phyloP scores from a whole-genome alignment of 2,113 vertebrate species.

The Budorcas taxicolor region DNA sequence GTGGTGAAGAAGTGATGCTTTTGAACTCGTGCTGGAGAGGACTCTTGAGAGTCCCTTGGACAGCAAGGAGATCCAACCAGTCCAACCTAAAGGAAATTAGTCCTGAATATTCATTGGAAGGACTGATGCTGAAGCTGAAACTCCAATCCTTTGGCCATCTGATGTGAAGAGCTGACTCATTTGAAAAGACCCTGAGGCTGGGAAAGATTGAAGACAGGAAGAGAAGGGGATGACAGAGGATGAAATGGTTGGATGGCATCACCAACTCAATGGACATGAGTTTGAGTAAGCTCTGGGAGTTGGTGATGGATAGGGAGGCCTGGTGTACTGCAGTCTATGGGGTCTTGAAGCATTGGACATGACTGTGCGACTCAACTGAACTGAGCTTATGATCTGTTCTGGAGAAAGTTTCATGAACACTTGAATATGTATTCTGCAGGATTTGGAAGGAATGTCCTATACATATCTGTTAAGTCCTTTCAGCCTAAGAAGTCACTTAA shows the following conservation, averaged over 20 bases:
- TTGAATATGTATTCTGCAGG: background rate
- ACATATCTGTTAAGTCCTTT: background rate
- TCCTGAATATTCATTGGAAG: background rate
- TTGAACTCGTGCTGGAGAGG: background rate
- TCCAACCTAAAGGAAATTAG: background rate
- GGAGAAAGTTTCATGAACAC: background rate
- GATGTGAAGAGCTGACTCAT: background rate
- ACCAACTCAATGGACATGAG: background rate
- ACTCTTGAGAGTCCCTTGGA: background rate
- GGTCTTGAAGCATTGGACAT: fast-evolving
- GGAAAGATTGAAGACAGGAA: background rate
- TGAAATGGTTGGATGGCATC: background rate
- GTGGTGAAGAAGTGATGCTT: background rate
- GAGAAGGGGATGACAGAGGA: background rate
- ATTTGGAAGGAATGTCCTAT: background rate
- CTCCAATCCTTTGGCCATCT: background rate
- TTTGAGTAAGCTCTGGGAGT: background rate
- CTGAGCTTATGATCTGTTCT: background rate
- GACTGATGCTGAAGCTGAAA: background rate
- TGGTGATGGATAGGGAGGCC: background rate
- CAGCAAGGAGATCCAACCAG: background rate
- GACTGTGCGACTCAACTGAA: background rate
- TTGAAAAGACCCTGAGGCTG: background rate
- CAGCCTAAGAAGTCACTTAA: background rate
- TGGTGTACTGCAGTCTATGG: background rate